Evolutionary conservation across 2,113 vertebrate genomes (phyloP), one percentile per base, ranked within the genome.

Genomic region (Micronisus gabar): DNA sequence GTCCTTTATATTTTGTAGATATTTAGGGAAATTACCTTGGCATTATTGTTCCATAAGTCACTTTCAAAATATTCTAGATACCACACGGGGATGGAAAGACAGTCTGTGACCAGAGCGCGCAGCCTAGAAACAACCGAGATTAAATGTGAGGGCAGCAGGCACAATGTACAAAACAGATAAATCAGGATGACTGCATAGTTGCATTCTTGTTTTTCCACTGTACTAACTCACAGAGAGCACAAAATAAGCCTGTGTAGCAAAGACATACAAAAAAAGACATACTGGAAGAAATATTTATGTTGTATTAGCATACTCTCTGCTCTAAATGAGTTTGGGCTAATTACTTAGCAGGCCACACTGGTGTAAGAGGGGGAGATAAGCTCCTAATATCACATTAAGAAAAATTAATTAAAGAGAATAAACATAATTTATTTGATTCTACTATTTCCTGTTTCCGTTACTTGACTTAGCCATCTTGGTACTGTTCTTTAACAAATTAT

Each of bases 321-420:
- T 92, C 41, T 81, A 88, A 94, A 88, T 71, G 45, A 73, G 41
- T 70, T 80, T 71, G 62, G 23, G 29, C 71, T 88, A 95, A 95
- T 90, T 95, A 81, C 29, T 92, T 92, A 86, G 32, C 26, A 81
- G 29, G 50, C 30, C 59, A 83, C 68, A 86, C 30, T 55, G 50
- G 90, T 63, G 83, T 50, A 94, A 86, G 45, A 81, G 30, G 9
- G 32, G 50, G 20, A 88, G 85, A 95, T 96, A 94, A 86, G 71
- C 48, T 86, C 63, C 73, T 95, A 93, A 86, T 73, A 86, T 70
- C 59, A 63, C 41, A 88, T 90, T 82, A 94, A 48, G 56, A 92
- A 76, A 94, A 96, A 96, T 11, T 88, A 93, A 88, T 95, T 93
- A 88, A 81, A 81, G 29, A 86, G 79, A 91, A 92, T 72, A 91